phyloP scores from a whole-genome alignment of 1,140 invertebrate genomes.

The Apis laboriosa region DNA sequence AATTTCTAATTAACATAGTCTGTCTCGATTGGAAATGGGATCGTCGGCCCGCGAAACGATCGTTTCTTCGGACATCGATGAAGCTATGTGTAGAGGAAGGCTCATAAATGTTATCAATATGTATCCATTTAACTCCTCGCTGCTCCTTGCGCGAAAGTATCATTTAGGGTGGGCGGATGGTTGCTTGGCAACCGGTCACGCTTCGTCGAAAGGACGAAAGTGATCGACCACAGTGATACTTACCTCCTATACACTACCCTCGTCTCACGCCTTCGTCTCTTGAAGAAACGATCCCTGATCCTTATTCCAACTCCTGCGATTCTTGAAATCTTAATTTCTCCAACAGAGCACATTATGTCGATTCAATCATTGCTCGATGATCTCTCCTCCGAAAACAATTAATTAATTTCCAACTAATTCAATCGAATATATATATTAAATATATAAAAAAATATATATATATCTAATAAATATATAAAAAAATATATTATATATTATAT shows the following conservation, averaged over 20 bases:
- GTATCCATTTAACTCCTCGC: background rate
- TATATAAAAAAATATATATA: too few species aligned
- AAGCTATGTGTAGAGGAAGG: background rate
- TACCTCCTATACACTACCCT: conserved; percentile 9
- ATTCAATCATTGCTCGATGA: too few species aligned
- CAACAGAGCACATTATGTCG: too few species aligned
- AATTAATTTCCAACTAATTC: too few species aligned
- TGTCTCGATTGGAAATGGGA: too few species aligned
- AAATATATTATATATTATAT: too few species aligned
- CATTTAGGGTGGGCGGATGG: background rate
- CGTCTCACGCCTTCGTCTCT: background rate
- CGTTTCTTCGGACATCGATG: background rate
- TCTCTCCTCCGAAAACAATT: too few species aligned
- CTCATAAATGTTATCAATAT: conserved; percentile 13
- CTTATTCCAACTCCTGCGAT: background rate
- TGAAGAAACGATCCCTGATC: background rate
- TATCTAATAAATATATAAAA: too few species aligned
- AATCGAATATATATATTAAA: too few species aligned
- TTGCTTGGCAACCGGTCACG: conserved; percentile 12
- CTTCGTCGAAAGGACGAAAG: conserved; percentile 14
- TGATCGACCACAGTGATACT: conserved; percentile 17
- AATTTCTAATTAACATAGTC: too few species aligned
- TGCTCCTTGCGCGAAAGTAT: background rate
- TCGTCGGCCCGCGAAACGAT: too few species aligned
- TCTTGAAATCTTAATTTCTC: conserved; percentile 16